Conservation (phyloP, 2,888 invertebrate species). For the Pinctada fucata region DNA sequence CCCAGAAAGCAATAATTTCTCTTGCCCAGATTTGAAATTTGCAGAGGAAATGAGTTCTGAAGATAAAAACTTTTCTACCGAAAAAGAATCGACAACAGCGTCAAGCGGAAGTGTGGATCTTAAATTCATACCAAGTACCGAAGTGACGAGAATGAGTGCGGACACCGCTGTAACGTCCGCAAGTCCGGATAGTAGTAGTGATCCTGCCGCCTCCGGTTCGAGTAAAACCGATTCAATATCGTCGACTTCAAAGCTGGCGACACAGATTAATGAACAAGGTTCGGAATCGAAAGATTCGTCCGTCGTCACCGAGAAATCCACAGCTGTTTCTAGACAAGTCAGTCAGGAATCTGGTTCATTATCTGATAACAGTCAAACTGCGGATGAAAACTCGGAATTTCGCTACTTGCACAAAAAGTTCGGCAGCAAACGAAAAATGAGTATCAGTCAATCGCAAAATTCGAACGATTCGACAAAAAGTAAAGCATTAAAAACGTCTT, state of each 20-base stretch:
- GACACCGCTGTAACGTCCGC: slow-evolving; percentile 60
- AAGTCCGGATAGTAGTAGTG: slow-evolving; percentile 67
- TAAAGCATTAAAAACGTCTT: background rate
- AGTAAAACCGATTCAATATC: slow-evolving; percentile 6
- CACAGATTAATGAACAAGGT: background rate
- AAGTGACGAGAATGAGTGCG: slow-evolving; percentile 53
- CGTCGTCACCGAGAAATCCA: background rate
- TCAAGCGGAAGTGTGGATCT: slow-evolving; percentile 5
- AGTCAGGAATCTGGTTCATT: slow-evolving; percentile 37
- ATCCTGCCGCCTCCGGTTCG: slow-evolving; percentile 25
- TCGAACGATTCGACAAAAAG: background rate
- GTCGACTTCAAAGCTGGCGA: background rate
- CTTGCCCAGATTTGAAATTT: slow-evolving; percentile 10
- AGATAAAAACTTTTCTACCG: background rate
- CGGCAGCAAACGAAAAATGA: slow-evolving; percentile 54
- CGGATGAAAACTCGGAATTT: slow-evolving; percentile 42
- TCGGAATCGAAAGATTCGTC: slow-evolving; percentile 1
- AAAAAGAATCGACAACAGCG: background rate
- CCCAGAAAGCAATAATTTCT: slow-evolving; percentile 4
- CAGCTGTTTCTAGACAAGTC: slow-evolving; percentile 16
- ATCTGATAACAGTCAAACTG: slow-evolving; percentile 26
- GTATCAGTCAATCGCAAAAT: background rate
- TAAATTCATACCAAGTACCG: slow-evolving; percentile 41
- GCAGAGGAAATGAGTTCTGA: background rate
- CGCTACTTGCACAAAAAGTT: slow-evolving; percentile 69